Base-by-base conservation (phyloP, 2,888 invertebrate genomes). In the Diarsia mendica region DNA sequence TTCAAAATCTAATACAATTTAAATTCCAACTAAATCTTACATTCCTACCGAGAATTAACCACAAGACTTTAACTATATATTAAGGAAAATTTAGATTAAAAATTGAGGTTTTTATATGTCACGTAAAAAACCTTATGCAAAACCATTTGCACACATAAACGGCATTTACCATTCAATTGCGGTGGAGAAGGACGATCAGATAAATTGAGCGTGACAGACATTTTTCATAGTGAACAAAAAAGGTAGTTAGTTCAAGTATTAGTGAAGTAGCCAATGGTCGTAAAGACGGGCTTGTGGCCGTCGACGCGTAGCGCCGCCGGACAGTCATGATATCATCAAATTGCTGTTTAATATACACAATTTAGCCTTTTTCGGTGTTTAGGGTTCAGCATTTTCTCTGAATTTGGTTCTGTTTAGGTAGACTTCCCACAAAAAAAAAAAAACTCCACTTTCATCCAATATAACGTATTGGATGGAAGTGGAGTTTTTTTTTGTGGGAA, bases 221-320 rank as follows among this genome's bases (percentile, higher is more conserved):
- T 71, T 80, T 79, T 80, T 77, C 77, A 69, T 60, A 44, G 46
- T 66, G 72, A 69, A 77, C 67, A 84, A 82, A 85, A 84, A 85
- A 76, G 23, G 79, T 66, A 67, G 75, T 80, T 65, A 66, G 70
- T 58, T 48, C 55, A 86, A 83, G 85, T 85, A 84, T 77, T 84
- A 84, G 75, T 79, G 23, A 75, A 84, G 74, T 78, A 73, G 60
- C 78, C 72, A 66, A 73, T 77, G 76, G 73, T 75, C 61, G 51
- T 89, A 85, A 85, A 85, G 84, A 86, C 82, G 77, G 65, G 77
- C 64, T 53, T 63, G 87, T 84, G 82, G 72, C 67, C 88, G 82
- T 39, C 91, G 88, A 90, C 85, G 91, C 90, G 88, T 89, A 87
- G 84, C 88, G 66, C 90, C 88, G 85, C 76, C 79, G 79, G 80